These are phyloP conservation scores for Camelus bactrianus DNA, from an alignment of 2,113 vertebrate genomes.

Conservation along the genomic window DNA sequence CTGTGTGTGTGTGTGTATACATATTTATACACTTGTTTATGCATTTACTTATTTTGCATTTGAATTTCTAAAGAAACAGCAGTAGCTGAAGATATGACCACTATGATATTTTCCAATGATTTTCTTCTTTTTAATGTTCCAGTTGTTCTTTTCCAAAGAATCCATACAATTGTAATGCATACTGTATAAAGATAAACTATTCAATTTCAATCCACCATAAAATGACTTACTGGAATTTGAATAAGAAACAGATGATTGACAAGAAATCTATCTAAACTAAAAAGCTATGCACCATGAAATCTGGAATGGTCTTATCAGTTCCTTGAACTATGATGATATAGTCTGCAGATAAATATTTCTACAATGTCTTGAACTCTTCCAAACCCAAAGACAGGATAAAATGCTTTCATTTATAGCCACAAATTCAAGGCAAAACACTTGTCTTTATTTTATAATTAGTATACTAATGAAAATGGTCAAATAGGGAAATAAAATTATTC, in stretches of 20 bases:
- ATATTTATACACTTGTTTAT: background rate
- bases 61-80: conserved; percentile 26
- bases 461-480: background rate
- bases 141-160: conserved; percentile 17
- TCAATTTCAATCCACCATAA: background rate
- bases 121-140: background rate
- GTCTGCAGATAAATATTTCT: background rate
- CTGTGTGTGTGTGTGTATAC: background rate
- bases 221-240: background rate
- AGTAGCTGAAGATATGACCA: conserved; percentile 27
- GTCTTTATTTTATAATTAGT: conserved; percentile 5
- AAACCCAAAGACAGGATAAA: background rate
- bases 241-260: background rate
- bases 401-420: background rate
- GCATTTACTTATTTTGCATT: background rate
- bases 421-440: background rate
- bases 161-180: background rate
- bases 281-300: background rate
- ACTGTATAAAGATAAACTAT: background rate
- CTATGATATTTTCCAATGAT: background rate
- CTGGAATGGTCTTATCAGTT: background rate
- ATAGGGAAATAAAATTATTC: background rate
- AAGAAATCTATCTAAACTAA: background rate
- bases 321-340: background rate
- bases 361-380: background rate